Percentiles rank a stretch among this genome's conserved stretches.
Evolutionary conservation across 2,113 vertebrate genomes (phyloP).

Genomic region (Sterna hirundo): DNA sequence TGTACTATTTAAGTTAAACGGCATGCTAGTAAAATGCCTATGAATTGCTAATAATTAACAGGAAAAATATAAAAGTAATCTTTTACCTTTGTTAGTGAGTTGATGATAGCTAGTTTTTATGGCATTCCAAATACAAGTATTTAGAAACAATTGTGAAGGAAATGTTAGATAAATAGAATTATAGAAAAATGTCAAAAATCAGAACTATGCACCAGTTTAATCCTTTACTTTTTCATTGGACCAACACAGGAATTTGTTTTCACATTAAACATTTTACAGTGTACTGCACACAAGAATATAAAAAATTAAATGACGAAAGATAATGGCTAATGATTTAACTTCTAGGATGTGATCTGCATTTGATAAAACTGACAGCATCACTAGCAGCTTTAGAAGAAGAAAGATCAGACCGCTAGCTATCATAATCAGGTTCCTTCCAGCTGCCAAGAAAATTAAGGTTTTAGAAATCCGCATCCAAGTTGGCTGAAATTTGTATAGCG

Average conservation of each 20-base stretch:
- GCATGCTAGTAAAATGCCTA: constrained; percentile 31
- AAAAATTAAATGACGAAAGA: background rate
- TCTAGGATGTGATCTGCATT: background rate
- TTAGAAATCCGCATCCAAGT: background rate
- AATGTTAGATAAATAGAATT: constrained; percentile 41
- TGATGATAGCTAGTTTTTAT: constrained; percentile 56
- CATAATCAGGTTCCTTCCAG: background rate
- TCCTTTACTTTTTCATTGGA: background rate
- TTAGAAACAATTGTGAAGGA: constrained; percentile 39
- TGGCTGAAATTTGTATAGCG: background rate
- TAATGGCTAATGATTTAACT: background rate
- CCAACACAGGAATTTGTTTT: background rate
- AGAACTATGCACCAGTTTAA: constrained; percentile 13
- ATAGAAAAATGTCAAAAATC: constrained; percentile 12
- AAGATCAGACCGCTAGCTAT: background rate
- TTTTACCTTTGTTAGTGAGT: constrained; percentile 58
- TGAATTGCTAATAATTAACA: constrained; percentile 52
- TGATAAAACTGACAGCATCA: background rate
- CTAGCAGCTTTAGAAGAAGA: background rate
- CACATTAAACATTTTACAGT: background rate
- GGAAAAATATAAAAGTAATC: constrained; percentile 40
- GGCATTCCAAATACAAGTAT: constrained; percentile 10
- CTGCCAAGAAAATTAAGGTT: background rate
- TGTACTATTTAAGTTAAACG: constrained; percentile 43
- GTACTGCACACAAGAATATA: background rate